These are phyloP conservation scores for Trachelus stipa DNA, from an alignment of 2,888 invertebrate species.

Conservation along the genomic window DNA sequence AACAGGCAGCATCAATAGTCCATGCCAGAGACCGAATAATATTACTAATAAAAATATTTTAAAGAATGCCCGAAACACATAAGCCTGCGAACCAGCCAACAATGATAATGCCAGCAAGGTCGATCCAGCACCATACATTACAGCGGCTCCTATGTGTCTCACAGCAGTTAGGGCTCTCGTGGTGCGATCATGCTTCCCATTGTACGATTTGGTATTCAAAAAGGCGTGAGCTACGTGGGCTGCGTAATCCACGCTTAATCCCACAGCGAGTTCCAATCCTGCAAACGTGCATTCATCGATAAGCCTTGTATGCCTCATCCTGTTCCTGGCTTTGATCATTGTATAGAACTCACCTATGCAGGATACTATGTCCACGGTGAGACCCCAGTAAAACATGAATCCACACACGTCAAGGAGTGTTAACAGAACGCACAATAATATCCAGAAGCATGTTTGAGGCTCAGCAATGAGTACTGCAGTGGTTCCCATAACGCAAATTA, in stretches of 20 bases:
- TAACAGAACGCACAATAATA: conserved; percentile 79
- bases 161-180: conserved; percentile 74
- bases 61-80: conserved; percentile 81
- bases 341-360: conserved; percentile 73
- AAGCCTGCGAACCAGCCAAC: conserved; percentile 78
- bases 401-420: conserved; percentile 82
- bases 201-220: conserved; percentile 73
- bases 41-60: conserved; percentile 84
- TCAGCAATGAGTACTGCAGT: conserved; percentile 82
- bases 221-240: conserved; percentile 86
- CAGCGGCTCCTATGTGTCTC: conserved; percentile 80
- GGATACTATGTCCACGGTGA: conserved; percentile 85
- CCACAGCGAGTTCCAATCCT: conserved; percentile 80
- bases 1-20: conserved; percentile 80
- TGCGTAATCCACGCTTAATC: conserved; percentile 86
- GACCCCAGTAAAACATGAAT: conserved; percentile 83
- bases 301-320: not conserved
- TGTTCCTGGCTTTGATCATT: not conserved
- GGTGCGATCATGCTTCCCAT: conserved; percentile 63
- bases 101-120: conserved; percentile 80
- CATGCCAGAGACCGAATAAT: conserved; percentile 82
- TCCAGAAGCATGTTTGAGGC: conserved; percentile 81
- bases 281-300: not conserved
- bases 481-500: conserved; percentile 83
- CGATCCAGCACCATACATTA: conserved; percentile 82